These are phyloP conservation scores for Tholera decimalis DNA, from an alignment of 2,888 invertebrate genomes.

Conservation along the genomic window DNA sequence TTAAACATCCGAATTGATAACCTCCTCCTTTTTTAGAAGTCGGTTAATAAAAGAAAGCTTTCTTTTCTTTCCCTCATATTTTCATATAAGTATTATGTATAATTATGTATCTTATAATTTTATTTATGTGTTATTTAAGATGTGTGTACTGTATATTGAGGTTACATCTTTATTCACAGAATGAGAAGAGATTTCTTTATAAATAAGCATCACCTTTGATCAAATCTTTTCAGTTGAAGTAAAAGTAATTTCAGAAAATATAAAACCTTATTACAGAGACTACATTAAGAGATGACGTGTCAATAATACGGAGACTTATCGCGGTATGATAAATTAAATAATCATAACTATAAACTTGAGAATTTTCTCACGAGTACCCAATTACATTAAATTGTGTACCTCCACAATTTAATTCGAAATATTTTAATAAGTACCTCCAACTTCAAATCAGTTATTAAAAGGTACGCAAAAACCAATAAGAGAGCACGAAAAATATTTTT, in stretches of 20 bases:
- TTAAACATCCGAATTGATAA: no score
- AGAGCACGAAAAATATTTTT: slow-evolving; percentile 45
- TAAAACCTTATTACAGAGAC: neutral
- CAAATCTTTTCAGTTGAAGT: neutral
- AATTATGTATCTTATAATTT: no score
- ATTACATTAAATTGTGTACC: slow-evolving; percentile 14
- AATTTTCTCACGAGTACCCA: slow-evolving; percentile 9
- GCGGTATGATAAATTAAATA: neutral
- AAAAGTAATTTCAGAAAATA: neutral
- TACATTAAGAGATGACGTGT: neutral
- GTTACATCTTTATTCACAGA: no score
- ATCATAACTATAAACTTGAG: neutral
- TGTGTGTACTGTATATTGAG: no score
- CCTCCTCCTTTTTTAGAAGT: no score
- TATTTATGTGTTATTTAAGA: no score
- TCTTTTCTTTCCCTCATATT: no score
- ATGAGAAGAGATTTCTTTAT: no score
- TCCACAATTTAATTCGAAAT: slow-evolving; percentile 16
- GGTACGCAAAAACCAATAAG: slow-evolving; percentile 36
- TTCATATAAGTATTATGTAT: no score
- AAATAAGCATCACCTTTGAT: no score
- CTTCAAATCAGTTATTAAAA: slow-evolving; percentile 43
- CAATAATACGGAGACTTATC: neutral
- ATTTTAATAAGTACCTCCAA: slow-evolving; percentile 39
- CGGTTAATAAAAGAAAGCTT: no score